phyloP scores from a whole-genome alignment of 1,140 invertebrate species.

The Carcinoscorpius rotundicauda region DNA sequence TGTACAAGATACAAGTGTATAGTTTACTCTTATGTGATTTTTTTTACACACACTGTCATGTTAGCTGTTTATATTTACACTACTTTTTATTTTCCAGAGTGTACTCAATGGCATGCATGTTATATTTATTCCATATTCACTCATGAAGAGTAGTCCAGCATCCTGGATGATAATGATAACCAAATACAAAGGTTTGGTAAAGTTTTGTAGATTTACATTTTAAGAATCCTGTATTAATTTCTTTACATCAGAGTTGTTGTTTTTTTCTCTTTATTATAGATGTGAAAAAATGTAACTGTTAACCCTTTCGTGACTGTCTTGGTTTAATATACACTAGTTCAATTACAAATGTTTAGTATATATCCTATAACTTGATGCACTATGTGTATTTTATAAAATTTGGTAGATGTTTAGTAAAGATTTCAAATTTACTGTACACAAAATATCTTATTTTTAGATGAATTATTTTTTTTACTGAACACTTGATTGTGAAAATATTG shows the following conservation, averaged over 20 bases:
- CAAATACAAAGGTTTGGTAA: conserved; percentile 63
- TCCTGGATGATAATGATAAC: conserved; percentile 99
- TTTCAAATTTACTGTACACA: too few species aligned
- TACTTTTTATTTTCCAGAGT: conserved; percentile 36
- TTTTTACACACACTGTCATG: too few species aligned
- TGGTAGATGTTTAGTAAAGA: too few species aligned
- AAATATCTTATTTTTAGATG: too few species aligned
- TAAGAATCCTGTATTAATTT: neutral
- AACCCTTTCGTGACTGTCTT: neutral
- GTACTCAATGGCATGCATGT: conserved; percentile 99
- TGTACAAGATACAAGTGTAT: too few species aligned
- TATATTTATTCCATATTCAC: conserved; percentile 95
- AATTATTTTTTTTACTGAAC: too few species aligned
- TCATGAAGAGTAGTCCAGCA: conserved; percentile 97
- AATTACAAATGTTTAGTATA: too few species aligned
- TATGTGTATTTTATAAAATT: too few species aligned
- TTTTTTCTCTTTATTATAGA: neutral
- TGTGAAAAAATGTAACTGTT: neutral
- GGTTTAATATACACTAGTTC: neutral
- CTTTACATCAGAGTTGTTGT: neutral
- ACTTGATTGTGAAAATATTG: too few species aligned
- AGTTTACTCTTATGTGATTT: too few species aligned
- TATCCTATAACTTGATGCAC: too few species aligned
- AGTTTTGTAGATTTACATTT: neutral
- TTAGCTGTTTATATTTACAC: too few species aligned